Evolutionary conservation across 2,888 invertebrate species (phyloP).

Genomic region (Phasia obesa): DNA sequence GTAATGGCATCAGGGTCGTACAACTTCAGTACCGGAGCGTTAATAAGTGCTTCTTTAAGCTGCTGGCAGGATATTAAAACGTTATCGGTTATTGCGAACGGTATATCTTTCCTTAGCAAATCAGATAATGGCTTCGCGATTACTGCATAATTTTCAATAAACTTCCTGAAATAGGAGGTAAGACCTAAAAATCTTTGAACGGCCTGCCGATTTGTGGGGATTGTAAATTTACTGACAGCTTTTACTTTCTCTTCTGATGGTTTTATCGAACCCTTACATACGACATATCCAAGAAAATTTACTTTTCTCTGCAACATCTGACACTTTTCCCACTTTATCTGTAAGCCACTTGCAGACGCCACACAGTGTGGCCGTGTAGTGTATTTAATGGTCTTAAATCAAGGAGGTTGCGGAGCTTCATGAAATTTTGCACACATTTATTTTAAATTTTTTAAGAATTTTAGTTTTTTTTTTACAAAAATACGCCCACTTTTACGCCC

Average conservation of each 20-base stretch:
- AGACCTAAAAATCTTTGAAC: constrained; percentile 69
- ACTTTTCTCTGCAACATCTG: constrained; percentile 55
- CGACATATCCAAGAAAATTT: constrained; percentile 46
- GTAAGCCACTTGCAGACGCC: constrained; percentile 48
- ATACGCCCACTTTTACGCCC: no score
- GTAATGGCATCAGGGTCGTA: constrained; percentile 63
- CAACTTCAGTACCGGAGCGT: constrained; percentile 68
- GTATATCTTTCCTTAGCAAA: constrained; percentile 52
- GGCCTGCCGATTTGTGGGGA: no score
- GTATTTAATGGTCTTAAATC: no score
- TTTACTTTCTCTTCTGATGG: constrained; percentile 52
- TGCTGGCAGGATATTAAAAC: constrained; percentile 56
- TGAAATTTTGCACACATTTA: no score
- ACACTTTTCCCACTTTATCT: constrained; percentile 63
- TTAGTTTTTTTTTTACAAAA: no score
- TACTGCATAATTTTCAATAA: constrained; percentile 52
- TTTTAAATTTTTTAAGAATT: no score
- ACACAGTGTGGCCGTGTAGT: no score
- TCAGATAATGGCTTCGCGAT: constrained; percentile 78
- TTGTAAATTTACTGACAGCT: constrained; percentile 55
- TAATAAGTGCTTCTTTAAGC: constrained; percentile 49
- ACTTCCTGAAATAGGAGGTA: constrained; percentile 55
- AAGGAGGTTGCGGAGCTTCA: no score
- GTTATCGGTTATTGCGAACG: constrained; percentile 54
- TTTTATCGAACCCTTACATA: constrained; percentile 60